phyloP scores from a whole-genome alignment of 2,888 invertebrate species.

The Microplitis manilae region DNA sequence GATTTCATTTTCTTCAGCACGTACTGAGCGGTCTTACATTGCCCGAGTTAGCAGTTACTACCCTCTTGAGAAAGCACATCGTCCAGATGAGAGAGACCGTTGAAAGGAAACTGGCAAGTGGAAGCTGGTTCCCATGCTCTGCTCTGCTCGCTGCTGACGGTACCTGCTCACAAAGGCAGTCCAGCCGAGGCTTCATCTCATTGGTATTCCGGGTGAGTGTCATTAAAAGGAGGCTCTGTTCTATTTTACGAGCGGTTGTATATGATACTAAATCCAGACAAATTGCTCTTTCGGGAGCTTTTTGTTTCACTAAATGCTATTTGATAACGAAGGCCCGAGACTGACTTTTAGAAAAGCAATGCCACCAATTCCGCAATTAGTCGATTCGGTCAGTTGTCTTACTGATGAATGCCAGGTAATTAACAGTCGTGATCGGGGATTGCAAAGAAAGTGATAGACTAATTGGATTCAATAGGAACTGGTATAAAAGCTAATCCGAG shows the following conservation, averaged over 20 bases:
- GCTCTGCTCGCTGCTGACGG: constrained; percentile 49
- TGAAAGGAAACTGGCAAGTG: constrained; percentile 45
- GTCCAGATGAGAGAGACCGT: constrained; percentile 41
- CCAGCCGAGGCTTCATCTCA: constrained; percentile 50
- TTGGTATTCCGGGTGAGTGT: constrained; percentile 60
- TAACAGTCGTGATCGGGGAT: too few species aligned
- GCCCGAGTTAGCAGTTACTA: constrained; percentile 12
- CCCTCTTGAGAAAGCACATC: constrained; percentile 14
- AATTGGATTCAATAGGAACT: too few species aligned
- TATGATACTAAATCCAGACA: constrained; percentile 59
- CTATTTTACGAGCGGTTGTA: constrained; percentile 64
- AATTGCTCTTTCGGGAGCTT: constrained; percentile 58
- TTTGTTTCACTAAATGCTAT: too few species aligned
- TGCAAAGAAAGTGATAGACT: too few species aligned
- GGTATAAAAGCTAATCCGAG: too few species aligned
- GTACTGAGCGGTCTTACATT: constrained; percentile 11
- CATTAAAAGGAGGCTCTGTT: constrained; percentile 54
- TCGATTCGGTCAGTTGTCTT: too few species aligned
- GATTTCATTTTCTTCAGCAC: constrained; percentile 31
- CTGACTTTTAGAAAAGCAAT: too few species aligned
- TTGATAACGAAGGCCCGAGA: too few species aligned
- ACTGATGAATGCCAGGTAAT: too few species aligned
- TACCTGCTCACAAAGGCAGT: constrained; percentile 48
- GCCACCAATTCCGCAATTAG: too few species aligned
- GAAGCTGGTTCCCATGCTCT: constrained; percentile 57